Evolutionary conservation across 2,797 vertebrate genomes (phyloP).

Genomic region (Gallinago solitaria): DNA sequence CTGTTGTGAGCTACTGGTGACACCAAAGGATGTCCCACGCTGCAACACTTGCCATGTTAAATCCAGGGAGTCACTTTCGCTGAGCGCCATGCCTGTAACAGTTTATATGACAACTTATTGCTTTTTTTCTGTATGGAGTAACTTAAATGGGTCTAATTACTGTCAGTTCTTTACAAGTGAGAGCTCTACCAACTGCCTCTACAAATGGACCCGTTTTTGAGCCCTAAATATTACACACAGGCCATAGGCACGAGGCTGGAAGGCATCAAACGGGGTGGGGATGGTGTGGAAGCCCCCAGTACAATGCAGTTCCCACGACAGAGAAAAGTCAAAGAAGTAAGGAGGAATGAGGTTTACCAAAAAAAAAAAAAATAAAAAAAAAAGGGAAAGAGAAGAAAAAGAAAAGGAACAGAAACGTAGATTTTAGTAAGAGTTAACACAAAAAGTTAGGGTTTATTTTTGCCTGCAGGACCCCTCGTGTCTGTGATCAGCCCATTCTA

Average conservation of each 20-base stretch:
- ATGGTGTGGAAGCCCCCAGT: background rate
- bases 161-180: background rate
- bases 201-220: background rate
- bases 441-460: background rate
- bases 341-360: background rate
- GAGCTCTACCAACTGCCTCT: background rate
- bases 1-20: background rate
- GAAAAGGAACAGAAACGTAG: background rate
- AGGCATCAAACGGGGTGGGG: no score
- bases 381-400: no score
- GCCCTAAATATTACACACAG: background rate
- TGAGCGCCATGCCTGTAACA: background rate
- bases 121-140: background rate
- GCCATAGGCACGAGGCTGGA: background rate
- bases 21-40: background rate
- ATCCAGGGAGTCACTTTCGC: background rate
- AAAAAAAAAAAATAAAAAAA: background rate
- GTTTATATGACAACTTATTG: background rate
- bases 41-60: background rate
- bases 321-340: background rate
- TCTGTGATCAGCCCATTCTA: slow-evolving; percentile 31
- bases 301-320: background rate
- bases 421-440: background rate
- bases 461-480: background rate
- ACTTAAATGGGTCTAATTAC: background rate